Base-by-base conservation (phyloP, 2,113 vertebrate genomes). In the Lepisosteus osseus region DNA sequence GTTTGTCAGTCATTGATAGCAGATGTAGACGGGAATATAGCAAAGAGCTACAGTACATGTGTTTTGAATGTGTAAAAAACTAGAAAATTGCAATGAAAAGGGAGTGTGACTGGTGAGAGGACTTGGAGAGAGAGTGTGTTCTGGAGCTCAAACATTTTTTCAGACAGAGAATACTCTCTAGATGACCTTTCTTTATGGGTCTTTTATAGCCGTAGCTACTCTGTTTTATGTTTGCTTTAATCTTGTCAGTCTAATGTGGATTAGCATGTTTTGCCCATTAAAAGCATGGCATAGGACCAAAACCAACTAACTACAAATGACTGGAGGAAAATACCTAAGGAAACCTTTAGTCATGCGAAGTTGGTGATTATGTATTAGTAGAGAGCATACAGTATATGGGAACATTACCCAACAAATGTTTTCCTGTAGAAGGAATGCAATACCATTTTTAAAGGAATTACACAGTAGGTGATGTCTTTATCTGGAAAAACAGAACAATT, bases 111-210 rank as follows among this genome's bases (percentile, higher is more conserved):
- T 77, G 66, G 59, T 56, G 76, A 78, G 69, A 74, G 47, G 5
- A 3, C 57, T 59, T 59, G 7, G 13, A 13, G 13, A 14, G 56
- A 59, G 56, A 59, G n/a, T 11, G 57, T 59, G 57, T 3, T 51
- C 47, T 51, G 47, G 47, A 51, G 1, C 5, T 51, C 9, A 51
- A 6, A 75, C 78, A 71, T 83, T 86, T 85, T 84, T 82, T 82
- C 81, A 84, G 70, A 73, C 72, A 72, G 54, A 1, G 9, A 79
- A 88, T 81, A 77, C 87, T 29, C 29, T 84, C 80, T 63, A 71
- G 45, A 79, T 81, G 85, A 87, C 86, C 86, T 77, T 43, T 14
- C 74, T 88, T 88, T 86, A 89, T 79, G 81, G 81, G 80, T 75
- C 69, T 85, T 88, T 86, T 88, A 87, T 70, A 45, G 74, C 85